These are phyloP conservation scores for Paedocypris sp. DNA, from an alignment of 2,113 vertebrate species.

Conservation along the genomic window DNA sequence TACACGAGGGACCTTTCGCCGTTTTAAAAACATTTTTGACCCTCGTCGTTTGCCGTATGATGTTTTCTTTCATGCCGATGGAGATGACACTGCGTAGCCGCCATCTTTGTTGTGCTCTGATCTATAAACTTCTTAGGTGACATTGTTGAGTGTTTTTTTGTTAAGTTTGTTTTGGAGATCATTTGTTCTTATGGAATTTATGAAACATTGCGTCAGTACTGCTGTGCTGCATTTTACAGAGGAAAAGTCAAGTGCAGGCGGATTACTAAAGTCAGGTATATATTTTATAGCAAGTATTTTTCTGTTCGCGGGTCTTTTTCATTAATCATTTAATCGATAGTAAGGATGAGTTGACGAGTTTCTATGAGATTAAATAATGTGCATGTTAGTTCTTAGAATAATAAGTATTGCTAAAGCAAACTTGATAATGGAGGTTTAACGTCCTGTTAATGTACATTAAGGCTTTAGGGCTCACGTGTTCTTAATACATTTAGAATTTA, in stretches of 20 bases:
- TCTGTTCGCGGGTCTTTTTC: not conserved
- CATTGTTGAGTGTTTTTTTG: not conserved
- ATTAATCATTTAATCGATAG: no score
- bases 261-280: not conserved
- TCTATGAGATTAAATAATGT: no score
- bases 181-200: not conserved
- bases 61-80: not conserved
- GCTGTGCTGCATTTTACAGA: not conserved
- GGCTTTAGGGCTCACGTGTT: no score
- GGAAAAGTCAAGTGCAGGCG: not conserved
- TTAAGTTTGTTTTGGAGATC: not conserved
- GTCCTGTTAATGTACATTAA: no score
- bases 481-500: no score
- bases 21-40: no score
- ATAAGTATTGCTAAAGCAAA: no score
- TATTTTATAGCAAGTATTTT: not conserved
- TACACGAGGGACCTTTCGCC: no score
- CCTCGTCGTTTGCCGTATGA: conserved; percentile 2
- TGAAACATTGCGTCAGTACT: not conserved
- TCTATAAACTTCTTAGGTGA: not conserved
- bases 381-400: no score
- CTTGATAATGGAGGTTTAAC: no score
- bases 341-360: not conserved
- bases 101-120: not conserved
- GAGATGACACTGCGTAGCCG: not conserved